Base-by-base conservation (phyloP, 2,797 vertebrate genomes). In the Gymnoscopelus braueri region DNA sequence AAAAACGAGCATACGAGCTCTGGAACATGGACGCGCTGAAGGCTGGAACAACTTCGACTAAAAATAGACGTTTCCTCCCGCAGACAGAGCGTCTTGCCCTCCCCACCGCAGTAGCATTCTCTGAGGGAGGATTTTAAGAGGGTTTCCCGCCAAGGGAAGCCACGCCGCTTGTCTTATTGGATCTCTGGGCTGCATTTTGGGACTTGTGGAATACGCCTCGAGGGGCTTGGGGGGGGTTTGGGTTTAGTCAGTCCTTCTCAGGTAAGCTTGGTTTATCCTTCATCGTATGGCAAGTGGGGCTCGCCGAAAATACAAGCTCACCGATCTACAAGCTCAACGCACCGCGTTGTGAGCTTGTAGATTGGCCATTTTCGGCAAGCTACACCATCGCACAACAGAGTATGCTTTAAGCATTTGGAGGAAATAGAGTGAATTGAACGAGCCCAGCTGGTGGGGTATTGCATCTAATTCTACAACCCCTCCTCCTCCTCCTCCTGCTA, bases 11-110 rank as follows among this genome's bases (percentile, higher is more conserved):
- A 75, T 61, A 66, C 64, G 47, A 65, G 64, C 10, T 52, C 50
- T 56, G 79, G 77, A 87, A 82, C 84, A 72, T 69, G 72, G 48
- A 82, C 71, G 79, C 61, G 77, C 19, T 19, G 26, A 44, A 84
- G 83, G 82, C 79, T 77, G 80, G 84, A 84, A 86, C 70, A 77
- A 69, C 71, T 79, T 82, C 75, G 39, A 44, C 84, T 84, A 61
- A 83, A 91, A 86, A 89, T 86, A 91, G 88, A 75, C 58, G 53
- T 79, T 79, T 78, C 63, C 75, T 70, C 39, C 64, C 49, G 57
- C 73, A 77, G 72, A 55, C 71, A 74, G 65, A 69, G 72, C 23
- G 70, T 81, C 84, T 80, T 75, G 58, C 71, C 67, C 76, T 74
- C 59, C 69, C 1, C 52, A 71, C 79, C 69, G 19, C 73, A 84